Evolutionary conservation across 2,888 invertebrate species (phyloP), one percentile per base, ranked within the genome.

Genomic region (Lepetodrilus schrolli): DNA sequence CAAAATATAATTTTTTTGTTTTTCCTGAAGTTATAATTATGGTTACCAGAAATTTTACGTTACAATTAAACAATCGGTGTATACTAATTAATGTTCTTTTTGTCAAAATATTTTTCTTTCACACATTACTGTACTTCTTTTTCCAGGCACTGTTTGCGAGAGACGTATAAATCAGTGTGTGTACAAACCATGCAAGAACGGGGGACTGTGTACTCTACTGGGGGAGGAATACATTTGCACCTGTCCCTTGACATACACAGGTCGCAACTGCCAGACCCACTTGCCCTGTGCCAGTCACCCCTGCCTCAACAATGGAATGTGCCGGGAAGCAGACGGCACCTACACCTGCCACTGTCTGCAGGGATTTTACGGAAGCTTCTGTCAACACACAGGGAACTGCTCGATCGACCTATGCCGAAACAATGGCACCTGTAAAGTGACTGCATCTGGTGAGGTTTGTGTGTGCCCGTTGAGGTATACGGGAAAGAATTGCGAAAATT

Each of bases 261-360:
- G 83, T 1, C 51, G 51, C 21, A 76, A 72, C 49, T 85, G 84
- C 73, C 76, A 82, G 43, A 75, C 50, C 13, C 78, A 76, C 3
- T n/a, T 74, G 5, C 77, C 79, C 0, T 84, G 84, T 76, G 80
- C 79, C 23, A 82, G 82, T 66, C 80, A 78, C 50, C 86, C 86
- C 4, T 87, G 87, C 75, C 75, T 83, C 2, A 83, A 86, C 76
- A 80, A 78, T 21, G 84, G 83, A 4, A 66, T 50, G 2, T 87
- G 87, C 70, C 47, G 74, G 70, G 75, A 78, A 4, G 43, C 23
- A 13, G 72, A 73, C 7, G 21, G 10, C n/a, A 26, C 21, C 2
- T 81, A 74, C 66, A 37, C 47, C 8, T 81, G 81, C 68, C 26
- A 48, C n/a, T 81, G 80, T 70, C n/a, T 58, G 20, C 8, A 38